Conservation (phyloP, 2,888 invertebrate genomes). For the Trichopoda pennipes region DNA sequence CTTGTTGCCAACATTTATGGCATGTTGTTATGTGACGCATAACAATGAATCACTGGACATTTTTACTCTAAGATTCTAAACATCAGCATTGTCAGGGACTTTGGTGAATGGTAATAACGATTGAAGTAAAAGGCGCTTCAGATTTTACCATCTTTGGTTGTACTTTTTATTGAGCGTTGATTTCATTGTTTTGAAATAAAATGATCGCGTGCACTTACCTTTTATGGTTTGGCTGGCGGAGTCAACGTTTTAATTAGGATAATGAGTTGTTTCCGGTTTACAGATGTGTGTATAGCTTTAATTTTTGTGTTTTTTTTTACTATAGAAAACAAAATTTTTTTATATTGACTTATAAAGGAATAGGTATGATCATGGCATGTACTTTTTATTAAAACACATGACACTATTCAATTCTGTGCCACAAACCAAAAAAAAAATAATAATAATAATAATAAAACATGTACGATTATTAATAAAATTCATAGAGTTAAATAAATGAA, state of each 20-base stretch:
- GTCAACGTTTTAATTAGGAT: conserved; percentile 80
- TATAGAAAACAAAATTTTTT: conserved; percentile 1
- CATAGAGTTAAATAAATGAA: conserved; percentile 61
- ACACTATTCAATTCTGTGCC: conserved; percentile 54
- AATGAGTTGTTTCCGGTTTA: conserved; percentile 79
- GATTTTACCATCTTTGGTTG: conserved; percentile 61
- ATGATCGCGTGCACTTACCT: conserved; percentile 78
- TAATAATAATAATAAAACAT: too few species aligned
- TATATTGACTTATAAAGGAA: not conserved
- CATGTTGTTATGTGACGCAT: conserved; percentile 79
- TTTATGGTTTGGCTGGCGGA: conserved; percentile 75
- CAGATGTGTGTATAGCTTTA: conserved; percentile 5
- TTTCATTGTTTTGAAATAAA: conserved; percentile 71
- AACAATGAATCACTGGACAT: conserved; percentile 74
- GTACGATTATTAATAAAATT: conserved; percentile 62
- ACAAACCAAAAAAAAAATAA: conserved; percentile 2
- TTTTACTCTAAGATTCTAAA: conserved; percentile 47
- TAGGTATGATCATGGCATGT: conserved; percentile 25
- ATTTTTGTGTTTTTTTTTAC: not conserved
- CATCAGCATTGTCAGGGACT: conserved; percentile 33
- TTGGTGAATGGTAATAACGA: conserved; percentile 47
- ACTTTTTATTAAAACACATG: conserved; percentile 57
- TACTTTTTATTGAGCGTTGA: conserved; percentile 9
- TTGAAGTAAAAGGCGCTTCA: conserved; percentile 63
- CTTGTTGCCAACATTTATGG: conserved; percentile 75